These are phyloP conservation scores for Plebejus argus DNA, from an alignment of 2,888 invertebrate genomes.

Conservation along the genomic window DNA sequence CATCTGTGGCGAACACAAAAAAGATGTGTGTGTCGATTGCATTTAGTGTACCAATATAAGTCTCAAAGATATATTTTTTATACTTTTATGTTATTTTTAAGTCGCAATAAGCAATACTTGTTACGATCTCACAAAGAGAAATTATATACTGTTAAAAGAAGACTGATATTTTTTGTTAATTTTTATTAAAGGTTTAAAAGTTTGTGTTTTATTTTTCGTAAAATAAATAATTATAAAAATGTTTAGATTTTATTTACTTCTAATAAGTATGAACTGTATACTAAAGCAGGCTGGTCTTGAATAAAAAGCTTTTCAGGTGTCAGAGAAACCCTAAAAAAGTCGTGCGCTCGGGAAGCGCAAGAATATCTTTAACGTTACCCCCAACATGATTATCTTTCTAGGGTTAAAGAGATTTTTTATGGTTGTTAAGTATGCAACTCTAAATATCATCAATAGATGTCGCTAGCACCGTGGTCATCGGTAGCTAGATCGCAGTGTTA, in stretches of 20 bases:
- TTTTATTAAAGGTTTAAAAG: neutral
- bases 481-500: too few species aligned
- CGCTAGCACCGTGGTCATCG: too few species aligned
- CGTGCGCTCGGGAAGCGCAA: neutral
- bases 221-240: conserved; percentile 1
- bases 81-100: neutral
- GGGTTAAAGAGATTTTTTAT: too few species aligned
- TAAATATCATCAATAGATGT: too few species aligned
- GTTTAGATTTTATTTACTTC: neutral
- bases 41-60: conserved; percentile 29
- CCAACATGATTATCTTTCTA: too few species aligned
- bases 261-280: conserved; percentile 1
- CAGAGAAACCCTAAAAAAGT: conserved; percentile 1
- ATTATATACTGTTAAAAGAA: conserved; percentile 1
- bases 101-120: conserved; percentile 1
- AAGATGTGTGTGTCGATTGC: conserved; percentile 34
- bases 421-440: too few species aligned
- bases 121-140: neutral
- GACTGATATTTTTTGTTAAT: neutral
- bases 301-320: conserved; percentile 1
- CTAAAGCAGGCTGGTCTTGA: neutral
- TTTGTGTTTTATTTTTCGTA: neutral
- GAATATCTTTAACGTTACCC: neutral
- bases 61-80: too few species aligned
- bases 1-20: conserved; percentile 32